phyloP scores from a whole-genome alignment of 2,888 invertebrate species.

The Mythimna pallens region DNA sequence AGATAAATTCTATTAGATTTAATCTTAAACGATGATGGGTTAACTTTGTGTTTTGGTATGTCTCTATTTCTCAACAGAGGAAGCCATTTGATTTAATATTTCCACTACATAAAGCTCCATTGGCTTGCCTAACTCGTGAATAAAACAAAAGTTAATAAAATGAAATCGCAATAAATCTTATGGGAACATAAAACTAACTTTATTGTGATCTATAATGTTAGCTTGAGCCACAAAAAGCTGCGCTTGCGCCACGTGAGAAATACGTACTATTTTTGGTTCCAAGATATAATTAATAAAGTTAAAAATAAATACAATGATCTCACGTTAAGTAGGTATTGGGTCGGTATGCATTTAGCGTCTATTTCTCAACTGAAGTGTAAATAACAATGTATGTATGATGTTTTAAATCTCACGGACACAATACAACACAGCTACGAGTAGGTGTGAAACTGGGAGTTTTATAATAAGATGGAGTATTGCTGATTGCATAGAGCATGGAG shows the following conservation, averaged over 20 bases:
- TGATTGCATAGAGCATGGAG: background rate
- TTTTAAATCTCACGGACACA: slow-evolving; percentile 28
- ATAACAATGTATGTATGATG: slow-evolving; percentile 29
- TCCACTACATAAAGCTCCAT: slow-evolving; percentile 4
- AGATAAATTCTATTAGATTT: slow-evolving; percentile 15
- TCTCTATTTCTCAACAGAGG: slow-evolving; percentile 9
- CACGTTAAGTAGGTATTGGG: slow-evolving; percentile 14
- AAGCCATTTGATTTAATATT: slow-evolving; percentile 14
- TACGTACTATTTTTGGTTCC: slow-evolving; percentile 36
- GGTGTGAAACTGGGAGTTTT: slow-evolving; percentile 29
- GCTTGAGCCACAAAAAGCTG: slow-evolving; percentile 13
- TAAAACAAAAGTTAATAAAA: slow-evolving; percentile 16
- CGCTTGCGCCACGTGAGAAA: slow-evolving; percentile 36
- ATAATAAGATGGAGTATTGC: slow-evolving; percentile 4
- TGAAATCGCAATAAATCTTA: slow-evolving; percentile 18
- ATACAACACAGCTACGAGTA: slow-evolving; percentile 2
- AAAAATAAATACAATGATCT: slow-evolving; percentile 26
- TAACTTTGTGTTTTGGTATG: background rate
- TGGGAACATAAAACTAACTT: slow-evolving; percentile 19
- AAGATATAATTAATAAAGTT: slow-evolving; percentile 9
- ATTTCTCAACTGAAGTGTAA: slow-evolving; percentile 36
- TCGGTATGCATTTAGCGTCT: slow-evolving; percentile 8
- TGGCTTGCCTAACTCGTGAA: slow-evolving; percentile 15
- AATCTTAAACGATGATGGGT: background rate
- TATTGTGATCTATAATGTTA: background rate